Base-by-base conservation (phyloP, 2,888 invertebrate genomes). In the Globia sparganii region DNA sequence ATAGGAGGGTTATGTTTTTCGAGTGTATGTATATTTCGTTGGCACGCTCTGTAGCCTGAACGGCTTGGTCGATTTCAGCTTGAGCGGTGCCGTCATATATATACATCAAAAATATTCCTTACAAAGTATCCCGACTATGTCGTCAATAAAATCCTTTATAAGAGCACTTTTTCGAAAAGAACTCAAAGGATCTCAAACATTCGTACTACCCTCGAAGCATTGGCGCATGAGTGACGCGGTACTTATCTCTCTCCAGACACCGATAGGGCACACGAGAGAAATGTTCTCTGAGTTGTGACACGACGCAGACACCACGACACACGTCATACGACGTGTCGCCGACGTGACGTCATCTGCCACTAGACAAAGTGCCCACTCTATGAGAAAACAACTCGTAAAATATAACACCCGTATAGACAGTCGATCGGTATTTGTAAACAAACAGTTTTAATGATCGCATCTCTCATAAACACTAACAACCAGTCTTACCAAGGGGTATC, bases 351-450 rank as follows among this genome's bases (percentile, higher is more conserved):
- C 77, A 75, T 40, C 31, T n/a, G 37, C 49, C 69, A 68, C 28
- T 21, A 72, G 59, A 80, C 82, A 65, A 58, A 18, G 4, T 43
- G 68, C 43, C n/a, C 34, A 70, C 79, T 49, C 66, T 56, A 53
- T 61, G 62, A 85, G 85, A 72, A 82, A 81, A 81, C 81, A 81
- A 73, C 70, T 81, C 73, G 78, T 81, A 81, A 83, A 82, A 72
- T 75, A 71, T 40, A 72, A 71, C 66, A 73, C 56, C 58, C 71
- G 77, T 72, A 43, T 43, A 80, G 61, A 77, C 69, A 84, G 61
- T 81, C 68, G 58, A 74, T 81, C 61, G 65, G 21, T 72, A 67
- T 75, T 78, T 82, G 69, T 82, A 70, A 78, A 82, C 72, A 86
- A 84, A 77, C 74, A 76, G 53, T 69, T 79, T 78, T 66, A 68